Evolutionary conservation across 2,113 vertebrate genomes (phyloP).

Genomic region (Scatophagus argus): DNA sequence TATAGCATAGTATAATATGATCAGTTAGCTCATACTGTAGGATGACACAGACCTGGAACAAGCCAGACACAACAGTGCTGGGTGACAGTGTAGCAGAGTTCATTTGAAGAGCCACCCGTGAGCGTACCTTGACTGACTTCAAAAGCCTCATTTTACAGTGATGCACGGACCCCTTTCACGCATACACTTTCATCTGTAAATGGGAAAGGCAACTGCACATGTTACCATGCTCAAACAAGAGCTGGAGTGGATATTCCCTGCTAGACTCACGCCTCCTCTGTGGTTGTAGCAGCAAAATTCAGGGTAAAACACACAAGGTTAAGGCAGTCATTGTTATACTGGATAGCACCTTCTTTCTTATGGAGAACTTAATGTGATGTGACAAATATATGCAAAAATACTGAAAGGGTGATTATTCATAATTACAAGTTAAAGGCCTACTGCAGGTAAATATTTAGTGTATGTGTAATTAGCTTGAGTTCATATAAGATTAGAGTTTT

Average conservation of each 20-base stretch:
- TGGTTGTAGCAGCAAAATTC: background rate
- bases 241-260: background rate
- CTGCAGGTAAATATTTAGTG: background rate
- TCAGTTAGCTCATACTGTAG: background rate
- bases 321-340: background rate
- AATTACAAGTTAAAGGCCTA: background rate
- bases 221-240: slow-evolving; percentile 1
- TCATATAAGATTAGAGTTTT: background rate
- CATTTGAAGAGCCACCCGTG: slow-evolving; percentile 2
- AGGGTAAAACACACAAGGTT: background rate
- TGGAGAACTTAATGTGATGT: background rate
- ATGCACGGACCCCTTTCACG: background rate
- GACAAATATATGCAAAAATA: background rate
- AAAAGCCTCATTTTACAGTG: slow-evolving; percentile 35
- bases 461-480: background rate
- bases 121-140: slow-evolving; percentile 27
- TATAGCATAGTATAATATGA: background rate
- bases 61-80: background rate
- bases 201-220: slow-evolving; percentile 7
- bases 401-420: background rate
- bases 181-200: slow-evolving; percentile 12
- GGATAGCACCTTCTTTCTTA: background rate
- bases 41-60: background rate
- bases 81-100: background rate
- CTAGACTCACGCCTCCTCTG: background rate